These are phyloP conservation scores for Cyrtonyx montezumae DNA, from an alignment of 2,113 vertebrate species.

Conservation along the genomic window DNA sequence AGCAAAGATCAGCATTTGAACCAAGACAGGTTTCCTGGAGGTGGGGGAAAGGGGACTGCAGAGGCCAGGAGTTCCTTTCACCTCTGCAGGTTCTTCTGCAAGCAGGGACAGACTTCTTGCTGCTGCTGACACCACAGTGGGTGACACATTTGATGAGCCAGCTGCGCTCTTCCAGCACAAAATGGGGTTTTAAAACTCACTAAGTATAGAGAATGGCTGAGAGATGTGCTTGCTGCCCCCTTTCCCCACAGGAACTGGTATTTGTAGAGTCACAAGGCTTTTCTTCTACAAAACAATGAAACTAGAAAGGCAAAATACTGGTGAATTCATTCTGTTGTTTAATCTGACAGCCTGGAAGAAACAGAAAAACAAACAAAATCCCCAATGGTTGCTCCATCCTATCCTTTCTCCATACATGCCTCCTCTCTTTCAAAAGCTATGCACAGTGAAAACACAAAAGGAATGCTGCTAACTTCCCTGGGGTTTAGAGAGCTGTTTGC, in stretches of 20 bases:
- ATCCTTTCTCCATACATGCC: background rate
- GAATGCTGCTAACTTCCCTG: accelerated
- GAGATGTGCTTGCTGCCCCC: background rate
- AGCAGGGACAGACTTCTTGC: background rate
- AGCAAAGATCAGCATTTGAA: background rate
- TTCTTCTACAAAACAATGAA: conserved; percentile 9
- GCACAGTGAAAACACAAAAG: background rate
- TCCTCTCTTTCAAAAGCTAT: background rate
- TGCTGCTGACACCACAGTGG: background rate
- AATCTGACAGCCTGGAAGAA: background rate
- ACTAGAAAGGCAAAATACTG: background rate
- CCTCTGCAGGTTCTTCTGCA: background rate
- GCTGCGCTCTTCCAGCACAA: background rate
- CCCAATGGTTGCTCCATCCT: background rate
- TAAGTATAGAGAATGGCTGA: background rate
- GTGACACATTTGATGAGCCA: background rate
- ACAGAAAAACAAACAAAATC: background rate
- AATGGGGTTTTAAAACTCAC: background rate
- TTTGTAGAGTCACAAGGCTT: background rate
- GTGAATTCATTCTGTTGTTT: background rate
- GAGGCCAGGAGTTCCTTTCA: background rate
- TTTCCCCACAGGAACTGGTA: background rate
- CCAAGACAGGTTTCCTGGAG: background rate
- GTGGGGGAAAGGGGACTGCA: background rate
- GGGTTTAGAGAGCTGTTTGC: background rate